Base-by-base conservation (phyloP, 2,113 vertebrate genomes). In the Serranochromis macrocephalus region DNA sequence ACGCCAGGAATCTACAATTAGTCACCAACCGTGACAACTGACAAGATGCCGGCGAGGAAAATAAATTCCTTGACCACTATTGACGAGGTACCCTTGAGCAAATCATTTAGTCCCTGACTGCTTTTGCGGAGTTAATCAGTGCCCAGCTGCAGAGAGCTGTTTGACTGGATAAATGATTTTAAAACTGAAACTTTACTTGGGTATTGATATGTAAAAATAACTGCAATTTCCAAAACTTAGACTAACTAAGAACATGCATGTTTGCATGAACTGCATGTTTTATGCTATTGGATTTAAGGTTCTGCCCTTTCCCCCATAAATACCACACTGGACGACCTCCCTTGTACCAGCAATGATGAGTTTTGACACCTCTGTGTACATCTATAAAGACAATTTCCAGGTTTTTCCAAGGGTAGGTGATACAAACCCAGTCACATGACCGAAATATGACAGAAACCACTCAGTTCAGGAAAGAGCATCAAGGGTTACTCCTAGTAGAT, bases 11-110 rank as follows among this genome's bases (percentile, higher is more conserved):
- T 84, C 91, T 82, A 79, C 55, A 90, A 38, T 85, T 88, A 71
- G 55, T 86, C 29, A 40, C 58, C 78, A 80, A 38, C 31, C 3
- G 45, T 26, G 75, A 88, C 82, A 86, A 71, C 57, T 83, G 78
- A 84, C 33, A 66, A 66, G 38, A 92, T 61, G 82, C 84, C 51
- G 58, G 68, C 40, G 53, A 82, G 21, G 55, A 90, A 80, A 91
- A 90, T 83, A 9, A 91, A 83, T 85, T 83, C 89, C 61, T 58
- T 17, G 40, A 58, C 79, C 75, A 82, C 57, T 54, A 58, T 14
- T 91, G 55, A 53, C 3, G 42, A 90, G 51, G 78, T 87, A 83
- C 88, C 90, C 84, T 88, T 93, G 87, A 91, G 91, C 73, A 80
- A 86, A 88, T 73, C 26, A 87, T 85, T 85, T 80, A 79, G 58